These are phyloP conservation scores for Zoanthus sansibaricus DNA, from an alignment of 92 coral and sea anemone species.

Conservation along the genomic window DNA sequence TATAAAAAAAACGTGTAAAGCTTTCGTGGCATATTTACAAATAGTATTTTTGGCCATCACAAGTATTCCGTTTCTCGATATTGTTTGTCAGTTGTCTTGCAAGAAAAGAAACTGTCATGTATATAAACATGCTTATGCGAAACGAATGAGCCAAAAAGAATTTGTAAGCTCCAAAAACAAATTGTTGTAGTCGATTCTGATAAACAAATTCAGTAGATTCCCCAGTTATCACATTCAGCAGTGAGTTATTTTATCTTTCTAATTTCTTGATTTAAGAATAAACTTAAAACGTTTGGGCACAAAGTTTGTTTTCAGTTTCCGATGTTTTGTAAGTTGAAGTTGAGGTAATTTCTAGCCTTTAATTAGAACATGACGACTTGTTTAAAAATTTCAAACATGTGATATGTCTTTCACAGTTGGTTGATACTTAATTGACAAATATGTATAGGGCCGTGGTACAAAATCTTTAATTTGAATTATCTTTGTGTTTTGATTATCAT, in stretches of 20 bases:
- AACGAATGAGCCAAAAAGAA: too few species aligned
- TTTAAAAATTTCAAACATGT: not conserved
- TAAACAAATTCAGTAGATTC: too few species aligned
- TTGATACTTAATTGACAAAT: not conserved
- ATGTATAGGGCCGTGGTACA: slow-evolving; percentile 21
- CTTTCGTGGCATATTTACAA: too few species aligned
- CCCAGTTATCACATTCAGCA: too few species aligned
- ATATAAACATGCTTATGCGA: too few species aligned
- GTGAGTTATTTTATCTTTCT: not conserved
- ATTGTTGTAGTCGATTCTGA: too few species aligned
- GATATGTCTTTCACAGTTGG: not conserved
- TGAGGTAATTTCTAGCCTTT: not conserved
- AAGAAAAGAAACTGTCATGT: too few species aligned
- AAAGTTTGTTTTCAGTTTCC: not conserved
- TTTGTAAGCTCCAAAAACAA: too few species aligned
- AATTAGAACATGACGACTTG: not conserved
- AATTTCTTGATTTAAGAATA: not conserved
- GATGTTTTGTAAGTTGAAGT: not conserved
- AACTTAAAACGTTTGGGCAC: not conserved
- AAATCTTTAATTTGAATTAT: not conserved
- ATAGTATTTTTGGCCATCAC: too few species aligned
- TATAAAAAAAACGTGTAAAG: too few species aligned
- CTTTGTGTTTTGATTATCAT: slow-evolving; percentile 22
- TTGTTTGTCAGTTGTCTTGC: too few species aligned
- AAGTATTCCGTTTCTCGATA: too few species aligned